Percentiles rank a stretch among this genome's conserved stretches.
Conservation (phyloP, 2,888 invertebrate genomes). For the Mamestra brassicae region DNA sequence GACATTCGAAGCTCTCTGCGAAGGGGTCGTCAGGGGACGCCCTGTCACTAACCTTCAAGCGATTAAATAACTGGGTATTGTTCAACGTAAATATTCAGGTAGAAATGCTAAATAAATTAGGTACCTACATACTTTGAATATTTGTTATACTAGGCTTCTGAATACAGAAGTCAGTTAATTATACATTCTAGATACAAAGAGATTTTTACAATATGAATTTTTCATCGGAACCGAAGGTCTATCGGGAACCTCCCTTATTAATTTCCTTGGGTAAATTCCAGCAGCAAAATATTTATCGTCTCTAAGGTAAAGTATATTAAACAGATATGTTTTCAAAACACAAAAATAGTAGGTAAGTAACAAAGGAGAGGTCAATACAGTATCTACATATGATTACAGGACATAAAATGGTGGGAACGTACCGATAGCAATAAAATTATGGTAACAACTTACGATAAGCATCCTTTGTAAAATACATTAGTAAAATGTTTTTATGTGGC, state of each 20-base stretch:
- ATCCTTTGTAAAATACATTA: constrained; percentile 29
- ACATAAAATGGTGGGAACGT: not conserved
- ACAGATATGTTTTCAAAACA: not conserved
- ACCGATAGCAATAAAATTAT: constrained; percentile 37
- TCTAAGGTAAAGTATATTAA: not conserved
- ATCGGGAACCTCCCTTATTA: constrained; percentile 5
- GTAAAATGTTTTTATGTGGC: constrained; percentile 22
- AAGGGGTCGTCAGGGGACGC: constrained; percentile 65
- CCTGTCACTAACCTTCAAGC: constrained; percentile 51
- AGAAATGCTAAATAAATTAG: constrained; percentile 10
- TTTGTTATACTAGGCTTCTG: not conserved
- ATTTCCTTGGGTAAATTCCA: constrained; percentile 12
- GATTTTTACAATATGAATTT: not conserved
- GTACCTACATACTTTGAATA: no score
- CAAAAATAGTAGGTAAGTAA: constrained; percentile 5
- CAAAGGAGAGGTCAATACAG: constrained; percentile 22
- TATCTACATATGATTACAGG: constrained; percentile 8
- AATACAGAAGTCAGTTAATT: not conserved
- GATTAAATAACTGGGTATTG: constrained; percentile 44
- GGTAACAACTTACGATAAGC: constrained; percentile 47
- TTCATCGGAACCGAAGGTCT: constrained; percentile 5
- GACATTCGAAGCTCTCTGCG: constrained; percentile 68
- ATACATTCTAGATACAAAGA: not conserved
- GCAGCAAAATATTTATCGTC: constrained; percentile 8
- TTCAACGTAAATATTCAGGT: constrained; percentile 12